phyloP scores from a whole-genome alignment of 2,888 invertebrate species.

The Melangyna quadrimaculata region DNA sequence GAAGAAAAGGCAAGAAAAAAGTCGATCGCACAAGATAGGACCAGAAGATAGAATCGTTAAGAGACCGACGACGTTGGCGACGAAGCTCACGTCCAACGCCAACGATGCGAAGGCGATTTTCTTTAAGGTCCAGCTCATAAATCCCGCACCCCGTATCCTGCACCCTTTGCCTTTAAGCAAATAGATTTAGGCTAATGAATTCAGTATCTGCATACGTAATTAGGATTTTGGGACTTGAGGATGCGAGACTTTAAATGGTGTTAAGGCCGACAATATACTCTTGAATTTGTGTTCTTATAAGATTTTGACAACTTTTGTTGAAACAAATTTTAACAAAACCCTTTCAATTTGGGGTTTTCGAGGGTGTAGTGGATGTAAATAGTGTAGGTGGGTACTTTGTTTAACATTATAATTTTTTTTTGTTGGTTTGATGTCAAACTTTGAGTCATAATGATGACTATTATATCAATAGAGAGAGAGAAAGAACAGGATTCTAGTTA shows the following conservation, averaged over 20 bases:
- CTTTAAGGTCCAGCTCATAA: constrained; percentile 32
- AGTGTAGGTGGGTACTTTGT: neutral
- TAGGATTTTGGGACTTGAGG: constrained; percentile 37
- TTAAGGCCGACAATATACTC: constrained; percentile 38
- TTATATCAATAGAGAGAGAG: constrained; percentile 5
- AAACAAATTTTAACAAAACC: neutral
- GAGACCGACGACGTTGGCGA: neutral
- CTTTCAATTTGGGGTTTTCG: neutral
- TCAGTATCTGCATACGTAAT: constrained; percentile 62
- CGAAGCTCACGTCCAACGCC: too few relatives aligned
- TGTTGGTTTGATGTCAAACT: constrained; percentile 1
- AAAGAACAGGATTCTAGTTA: neutral
- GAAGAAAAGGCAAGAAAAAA: neutral
- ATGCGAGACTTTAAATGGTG: constrained; percentile 29
- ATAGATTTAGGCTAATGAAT: constrained; percentile 67
- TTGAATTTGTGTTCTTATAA: constrained; percentile 10
- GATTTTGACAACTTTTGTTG: constrained; percentile 12
- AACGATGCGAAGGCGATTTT: constrained; percentile 16
- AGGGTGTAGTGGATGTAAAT: neutral
- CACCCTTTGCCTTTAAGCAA: constrained; percentile 26
- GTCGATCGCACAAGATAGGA: constrained; percentile 3
- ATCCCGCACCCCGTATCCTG: neutral
- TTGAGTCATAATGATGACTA: constrained; percentile 1
- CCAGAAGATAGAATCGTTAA: constrained; percentile 29
- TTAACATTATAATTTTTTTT: neutral